Conservation (phyloP, 1,140 invertebrate genomes). For the roundworm (Caenorhabditis elegans) region WBcel235 BX284602.5:10807501-10808000, state of each 20-base stretch:
- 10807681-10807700: too few relatives aligned
- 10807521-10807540: background rate
- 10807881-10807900: background rate
- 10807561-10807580: background rate
- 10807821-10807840: conserved; percentile 79
- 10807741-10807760: conserved; percentile 21
- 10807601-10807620: background rate
- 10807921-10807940: background rate
- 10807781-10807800: conserved; percentile 75
- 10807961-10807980: background rate
- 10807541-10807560: background rate
- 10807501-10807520: background rate
- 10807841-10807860: background rate
- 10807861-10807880: too few relatives aligned
- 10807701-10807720: conserved; percentile 51
- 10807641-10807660: background rate
- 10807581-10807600: background rate
- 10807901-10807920: background rate
- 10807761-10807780: conserved; percentile 37
- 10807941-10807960: background rate
- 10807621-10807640: conserved; percentile 5
- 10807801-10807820: conserved; percentile 96
- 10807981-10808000: background rate
- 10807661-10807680: background rate
- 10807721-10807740: conserved; percentile 44